These are phyloP conservation scores for Ascidia mentula DNA, from an alignment of 23 tunicate genomes.

Conservation along the genomic window DNA sequence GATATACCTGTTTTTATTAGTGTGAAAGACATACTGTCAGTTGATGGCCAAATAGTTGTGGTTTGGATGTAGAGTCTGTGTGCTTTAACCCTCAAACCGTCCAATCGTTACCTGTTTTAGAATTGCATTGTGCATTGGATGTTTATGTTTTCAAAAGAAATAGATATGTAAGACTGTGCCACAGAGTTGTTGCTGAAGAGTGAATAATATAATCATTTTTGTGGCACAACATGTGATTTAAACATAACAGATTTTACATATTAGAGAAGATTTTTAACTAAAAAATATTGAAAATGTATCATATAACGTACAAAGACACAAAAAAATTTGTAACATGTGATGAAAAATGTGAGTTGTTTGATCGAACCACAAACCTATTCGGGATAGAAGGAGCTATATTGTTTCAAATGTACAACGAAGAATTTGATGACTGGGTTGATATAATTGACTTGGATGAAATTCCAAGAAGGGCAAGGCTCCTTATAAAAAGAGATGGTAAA, in stretches of 20 bases:
- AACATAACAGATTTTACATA: too few relatives aligned
- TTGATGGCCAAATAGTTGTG: neutral
- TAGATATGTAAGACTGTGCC: too few relatives aligned
- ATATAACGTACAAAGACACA: neutral
- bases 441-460: conserved; percentile 2
- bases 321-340: neutral
- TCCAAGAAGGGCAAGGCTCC: neutral
- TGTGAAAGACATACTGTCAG: neutral
- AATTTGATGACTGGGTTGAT: conserved; percentile 18
- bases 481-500: neutral
- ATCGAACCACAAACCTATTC: neutral
- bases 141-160: neutral
- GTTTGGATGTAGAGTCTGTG: neutral
- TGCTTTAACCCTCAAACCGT: neutral
- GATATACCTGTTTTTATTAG: neutral
- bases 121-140: neutral
- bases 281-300: neutral
- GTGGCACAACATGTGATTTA: too few relatives aligned
- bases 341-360: neutral
- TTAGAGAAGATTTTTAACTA: neutral
- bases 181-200: too few relatives aligned
- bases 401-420: neutral
- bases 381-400: neutral
- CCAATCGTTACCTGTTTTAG: neutral
- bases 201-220: too few relatives aligned